Evolutionary conservation across 2,888 invertebrate species (phyloP), one percentile per base, ranked within the genome.

Genomic region (Chaitophorus viminalis): DNA sequence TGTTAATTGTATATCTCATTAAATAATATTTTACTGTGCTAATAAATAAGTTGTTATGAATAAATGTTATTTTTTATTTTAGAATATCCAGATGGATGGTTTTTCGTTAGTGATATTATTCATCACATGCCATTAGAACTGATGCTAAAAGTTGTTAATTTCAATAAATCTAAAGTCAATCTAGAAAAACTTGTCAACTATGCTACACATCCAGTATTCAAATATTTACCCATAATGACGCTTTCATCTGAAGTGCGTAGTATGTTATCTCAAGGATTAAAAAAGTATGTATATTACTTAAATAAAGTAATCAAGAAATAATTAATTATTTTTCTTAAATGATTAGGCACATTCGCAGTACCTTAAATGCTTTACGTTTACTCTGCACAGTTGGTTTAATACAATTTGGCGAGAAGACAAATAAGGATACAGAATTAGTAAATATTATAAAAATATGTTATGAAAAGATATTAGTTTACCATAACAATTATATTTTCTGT

Each of bases 61-160:
- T 46, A 46, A 46, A 14, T 46, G 11, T 11, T 46, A 46, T 14
- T 46, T 74, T 21, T 89, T 86, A 84, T 88, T 90, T 89, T 90
- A 91, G 93, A 93, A 29, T 94, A 94, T 92, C 92, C 92, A 0
- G 72, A 90, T 14, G 95, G 95, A 18, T 96, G 96, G 95, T 92
- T 94, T 52, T 92, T 95, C 82, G 92, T 95, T 89, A 93, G 94
- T 89, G 96, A 96, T 90, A 91, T 95, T 2, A 91, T 96, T 11
- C 92, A 95, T 8, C 93, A 95, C 1, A 92, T 96, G 90, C 96
- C 96, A 0, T 91, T 96, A 0, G 94, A 93, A 0, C 90, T 96
- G n/a, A 94, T 95, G 89, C 92, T 94, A 18, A 94, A 94, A 90
- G 90, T 96, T 21, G 93, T 94, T 89, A 94, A 94, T 89, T 91